phyloP scores from a whole-genome alignment of 2,797 vertebrate species.

The Hippopotamyrus pictus region DNA sequence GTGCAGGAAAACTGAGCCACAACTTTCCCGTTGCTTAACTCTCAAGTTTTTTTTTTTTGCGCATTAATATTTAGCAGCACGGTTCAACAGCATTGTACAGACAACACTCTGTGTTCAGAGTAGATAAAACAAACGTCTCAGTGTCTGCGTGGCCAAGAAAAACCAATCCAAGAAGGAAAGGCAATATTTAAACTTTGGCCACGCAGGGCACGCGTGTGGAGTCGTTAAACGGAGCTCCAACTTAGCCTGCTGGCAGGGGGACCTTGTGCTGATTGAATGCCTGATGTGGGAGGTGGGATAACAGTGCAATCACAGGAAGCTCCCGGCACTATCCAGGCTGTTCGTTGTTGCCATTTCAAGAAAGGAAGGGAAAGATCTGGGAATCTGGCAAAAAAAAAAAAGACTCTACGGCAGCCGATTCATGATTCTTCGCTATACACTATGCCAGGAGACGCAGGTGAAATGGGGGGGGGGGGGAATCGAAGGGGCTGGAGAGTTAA shows the following conservation, averaged over 20 bases:
- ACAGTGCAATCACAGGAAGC: neutral
- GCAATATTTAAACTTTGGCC: constrained; percentile 1
- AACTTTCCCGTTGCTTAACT: neutral
- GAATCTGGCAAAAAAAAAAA: neutral
- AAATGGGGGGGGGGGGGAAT: neutral
- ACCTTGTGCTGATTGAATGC: neutral
- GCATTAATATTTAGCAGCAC: constrained; percentile 38
- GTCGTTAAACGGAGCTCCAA: neutral
- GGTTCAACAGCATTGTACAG: constrained; percentile 42
- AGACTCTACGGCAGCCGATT: neutral
- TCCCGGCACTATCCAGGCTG: neutral
- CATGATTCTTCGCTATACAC: neutral
- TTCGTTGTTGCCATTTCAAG: neutral
- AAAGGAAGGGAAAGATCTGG: neutral
- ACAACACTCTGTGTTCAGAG: constrained; percentile 53
- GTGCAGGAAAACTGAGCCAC: neutral
- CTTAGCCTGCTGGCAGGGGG: neutral
- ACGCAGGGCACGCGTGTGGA: neutral
- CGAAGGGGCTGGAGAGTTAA: neutral
- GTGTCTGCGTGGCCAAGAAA: constrained; percentile 28
- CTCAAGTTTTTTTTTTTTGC: neutral
- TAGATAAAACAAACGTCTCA: constrained; percentile 50
- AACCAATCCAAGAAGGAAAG: neutral
- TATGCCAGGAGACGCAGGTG: neutral
- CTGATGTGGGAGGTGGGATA: neutral